phyloP scores from a whole-genome alignment of 2,113 vertebrate genomes.

The Oncorhynchus keta region DNA sequence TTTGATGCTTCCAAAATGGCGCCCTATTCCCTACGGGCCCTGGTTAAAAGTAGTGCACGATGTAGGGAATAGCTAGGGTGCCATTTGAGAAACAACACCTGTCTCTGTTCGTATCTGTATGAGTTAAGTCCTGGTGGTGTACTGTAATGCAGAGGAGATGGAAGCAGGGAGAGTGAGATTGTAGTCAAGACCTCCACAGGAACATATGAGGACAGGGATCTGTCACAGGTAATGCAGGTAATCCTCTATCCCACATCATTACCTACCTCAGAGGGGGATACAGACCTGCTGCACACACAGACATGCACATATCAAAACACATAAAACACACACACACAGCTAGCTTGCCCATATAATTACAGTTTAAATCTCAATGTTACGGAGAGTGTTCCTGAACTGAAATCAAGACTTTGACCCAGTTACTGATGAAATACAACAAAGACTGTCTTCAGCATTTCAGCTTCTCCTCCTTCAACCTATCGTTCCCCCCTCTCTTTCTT shows the following conservation, averaged over 20 bases:
- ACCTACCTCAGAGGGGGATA: neutral
- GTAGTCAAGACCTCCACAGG: neutral
- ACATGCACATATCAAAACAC: neutral
- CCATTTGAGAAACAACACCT: too few species aligned
- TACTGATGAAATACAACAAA: slow-evolving; percentile 23
- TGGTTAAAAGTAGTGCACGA: too few species aligned
- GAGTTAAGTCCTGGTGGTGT: too few species aligned
- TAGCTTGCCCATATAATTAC: slow-evolving; percentile 5
- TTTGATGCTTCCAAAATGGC: too few species aligned
- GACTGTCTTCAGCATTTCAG: too few species aligned
- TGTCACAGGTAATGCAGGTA: slow-evolving; percentile 2
- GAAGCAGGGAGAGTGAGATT: too few species aligned
- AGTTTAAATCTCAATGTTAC: slow-evolving; percentile 41
- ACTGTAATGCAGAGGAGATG: too few species aligned
- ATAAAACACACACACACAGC: neutral
- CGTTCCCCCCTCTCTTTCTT: too few species aligned
- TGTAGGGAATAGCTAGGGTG: too few species aligned
- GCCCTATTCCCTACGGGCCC: too few species aligned
- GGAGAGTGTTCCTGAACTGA: slow-evolving; percentile 31
- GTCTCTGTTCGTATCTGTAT: too few species aligned
- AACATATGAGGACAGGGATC: neutral
- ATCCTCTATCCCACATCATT: neutral
- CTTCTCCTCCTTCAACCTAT: too few species aligned
- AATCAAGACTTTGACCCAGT: slow-evolving; percentile 56
- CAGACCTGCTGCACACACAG: neutral